Percentiles rank a stretch among this genome's conserved stretches.
Conservation (phyloP, 2,797 vertebrate species). For the Neomorphus geoffroyi region DNA sequence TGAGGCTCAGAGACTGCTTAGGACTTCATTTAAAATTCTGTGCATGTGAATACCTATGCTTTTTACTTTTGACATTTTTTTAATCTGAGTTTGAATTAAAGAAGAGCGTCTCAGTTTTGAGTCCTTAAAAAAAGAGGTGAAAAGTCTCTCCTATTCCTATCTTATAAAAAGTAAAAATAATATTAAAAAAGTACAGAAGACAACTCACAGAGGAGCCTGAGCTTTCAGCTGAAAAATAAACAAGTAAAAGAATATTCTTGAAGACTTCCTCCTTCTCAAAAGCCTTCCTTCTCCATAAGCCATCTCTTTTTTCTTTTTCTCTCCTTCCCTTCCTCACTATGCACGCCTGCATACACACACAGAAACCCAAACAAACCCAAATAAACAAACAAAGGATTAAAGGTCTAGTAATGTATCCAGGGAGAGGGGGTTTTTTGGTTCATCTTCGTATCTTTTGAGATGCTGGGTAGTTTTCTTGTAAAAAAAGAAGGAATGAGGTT, state of each 20-base stretch:
- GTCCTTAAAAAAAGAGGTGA: not conserved
- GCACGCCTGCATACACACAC: too few species aligned
- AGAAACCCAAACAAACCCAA: not conserved
- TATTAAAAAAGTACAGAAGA: not conserved
- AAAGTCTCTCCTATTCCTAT: not conserved
- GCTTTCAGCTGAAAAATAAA: not conserved
- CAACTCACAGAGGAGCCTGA: not conserved
- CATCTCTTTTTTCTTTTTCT: not conserved
- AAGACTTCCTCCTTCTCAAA: not conserved
- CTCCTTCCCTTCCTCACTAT: not conserved
- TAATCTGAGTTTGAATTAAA: not conserved
- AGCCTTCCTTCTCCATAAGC: not conserved
- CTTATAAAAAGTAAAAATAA: not conserved
- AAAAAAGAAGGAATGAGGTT: not conserved
- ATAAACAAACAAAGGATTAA: not conserved
- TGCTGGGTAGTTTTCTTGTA: not conserved
- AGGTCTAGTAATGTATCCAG: not conserved
- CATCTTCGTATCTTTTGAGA: not conserved
- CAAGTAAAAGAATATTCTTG: not conserved
- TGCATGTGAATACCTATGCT: not conserved
- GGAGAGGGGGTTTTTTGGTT: not conserved
- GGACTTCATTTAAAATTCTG: not conserved
- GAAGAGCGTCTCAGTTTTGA: not conserved
- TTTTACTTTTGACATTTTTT: not conserved
- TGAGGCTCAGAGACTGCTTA: not conserved